Evolutionary conservation across 2,888 invertebrate species (phyloP).

Genomic region (Malthinus flaveolus): DNA sequence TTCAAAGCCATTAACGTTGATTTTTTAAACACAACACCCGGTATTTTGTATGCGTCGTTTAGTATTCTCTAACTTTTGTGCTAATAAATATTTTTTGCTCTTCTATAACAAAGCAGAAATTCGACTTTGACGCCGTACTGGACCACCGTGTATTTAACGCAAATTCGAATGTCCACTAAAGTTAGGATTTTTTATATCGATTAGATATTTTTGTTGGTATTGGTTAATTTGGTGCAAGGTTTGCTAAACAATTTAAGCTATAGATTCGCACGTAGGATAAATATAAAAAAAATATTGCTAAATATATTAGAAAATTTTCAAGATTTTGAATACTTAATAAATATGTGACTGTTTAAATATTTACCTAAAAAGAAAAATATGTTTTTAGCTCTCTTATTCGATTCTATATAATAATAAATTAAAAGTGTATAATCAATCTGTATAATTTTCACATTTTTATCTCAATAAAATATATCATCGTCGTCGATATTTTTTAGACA

Average conservation of each 20-base stretch:
- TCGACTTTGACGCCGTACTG: too few species aligned
- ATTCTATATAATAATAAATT: slow-evolving; percentile 32
- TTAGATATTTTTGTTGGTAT: too few species aligned
- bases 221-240: slow-evolving; percentile 7
- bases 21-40: too few species aligned
- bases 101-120: too few species aligned
- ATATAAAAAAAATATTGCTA: slow-evolving; percentile 11
- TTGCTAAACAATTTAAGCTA: slow-evolving; percentile 13
- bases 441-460: slow-evolving; percentile 43
- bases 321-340: slow-evolving; percentile 40
- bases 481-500: slow-evolving; percentile 40
- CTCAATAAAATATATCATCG: slow-evolving; percentile 21
- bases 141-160: too few species aligned
- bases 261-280: slow-evolving; percentile 19
- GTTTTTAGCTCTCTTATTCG: slow-evolving; percentile 48
- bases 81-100: too few species aligned
- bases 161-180: too few species aligned
- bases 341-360: slow-evolving; percentile 47
- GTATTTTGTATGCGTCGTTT: too few species aligned
- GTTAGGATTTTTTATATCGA: too few species aligned
- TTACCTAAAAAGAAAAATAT: slow-evolving; percentile 42
- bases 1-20: too few species aligned
- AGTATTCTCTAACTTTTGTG: too few species aligned
- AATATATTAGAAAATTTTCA: slow-evolving; percentile 34
- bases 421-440: slow-evolving; percentile 42